These are phyloP conservation scores for Ormyrus labotus DNA, from an alignment of 2,888 invertebrate genomes.

Conservation along the genomic window DNA sequence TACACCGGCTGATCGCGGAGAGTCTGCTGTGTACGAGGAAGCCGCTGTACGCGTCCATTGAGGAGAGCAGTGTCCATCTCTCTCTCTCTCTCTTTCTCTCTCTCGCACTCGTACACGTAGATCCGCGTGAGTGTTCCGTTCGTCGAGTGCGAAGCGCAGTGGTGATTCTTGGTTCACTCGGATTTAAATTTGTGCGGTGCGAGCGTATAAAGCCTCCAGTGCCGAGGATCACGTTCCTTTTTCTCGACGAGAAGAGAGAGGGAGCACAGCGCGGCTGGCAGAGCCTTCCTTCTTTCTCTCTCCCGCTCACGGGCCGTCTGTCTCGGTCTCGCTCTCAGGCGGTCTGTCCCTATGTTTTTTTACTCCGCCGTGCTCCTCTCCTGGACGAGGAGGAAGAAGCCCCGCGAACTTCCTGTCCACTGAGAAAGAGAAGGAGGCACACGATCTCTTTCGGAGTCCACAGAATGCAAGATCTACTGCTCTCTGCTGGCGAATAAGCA, in stretches of 20 bases:
- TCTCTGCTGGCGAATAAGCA: conserved; percentile 54
- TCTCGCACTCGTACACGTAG: neutral
- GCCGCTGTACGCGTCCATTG: conserved; percentile 45
- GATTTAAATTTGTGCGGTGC: too few species aligned
- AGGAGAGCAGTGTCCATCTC: conserved; percentile 21
- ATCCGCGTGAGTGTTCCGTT: too few species aligned
- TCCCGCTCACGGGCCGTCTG: neutral
- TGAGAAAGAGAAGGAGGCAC: neutral
- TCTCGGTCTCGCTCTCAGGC: too few species aligned
- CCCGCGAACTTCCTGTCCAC: neutral
- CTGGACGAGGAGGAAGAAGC: conserved; percentile 50
- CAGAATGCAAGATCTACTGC: neutral
- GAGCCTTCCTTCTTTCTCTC: conserved; percentile 8
- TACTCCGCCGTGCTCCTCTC: conserved; percentile 29
- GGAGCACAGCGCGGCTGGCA: neutral
- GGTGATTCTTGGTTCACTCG: too few species aligned
- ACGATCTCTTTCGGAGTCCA: neutral
- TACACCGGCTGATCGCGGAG: conserved; percentile 37
- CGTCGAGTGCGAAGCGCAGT: too few species aligned
- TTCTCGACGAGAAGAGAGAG: neutral
- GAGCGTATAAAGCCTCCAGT: too few species aligned
- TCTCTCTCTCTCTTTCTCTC: neutral
- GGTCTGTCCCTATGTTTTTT: conserved; percentile 29
- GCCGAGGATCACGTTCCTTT: too few species aligned
- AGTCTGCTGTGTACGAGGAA: conserved; percentile 5